phyloP scores from a whole-genome alignment of 2,113 vertebrate genomes.

The Terrapene triunguis region DNA sequence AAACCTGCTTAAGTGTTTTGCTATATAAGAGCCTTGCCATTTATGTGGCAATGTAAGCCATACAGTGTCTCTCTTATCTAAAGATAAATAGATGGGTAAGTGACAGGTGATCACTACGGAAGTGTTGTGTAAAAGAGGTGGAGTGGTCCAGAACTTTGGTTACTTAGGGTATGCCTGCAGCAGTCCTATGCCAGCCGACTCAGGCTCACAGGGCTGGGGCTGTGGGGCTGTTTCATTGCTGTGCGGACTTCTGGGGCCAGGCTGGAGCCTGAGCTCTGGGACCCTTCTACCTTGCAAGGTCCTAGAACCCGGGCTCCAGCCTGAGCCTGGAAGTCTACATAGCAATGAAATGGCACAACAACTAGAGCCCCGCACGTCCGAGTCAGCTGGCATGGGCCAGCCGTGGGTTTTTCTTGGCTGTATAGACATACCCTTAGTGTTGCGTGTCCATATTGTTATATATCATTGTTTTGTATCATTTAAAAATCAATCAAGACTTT shows the following conservation, averaged over 20 bases:
- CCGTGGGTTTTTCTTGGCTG: no score
- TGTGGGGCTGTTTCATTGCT: not conserved
- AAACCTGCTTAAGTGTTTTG: not conserved
- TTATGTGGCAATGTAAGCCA: not conserved
- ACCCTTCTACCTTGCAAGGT: not conserved
- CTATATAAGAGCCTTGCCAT: not conserved
- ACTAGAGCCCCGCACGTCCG: no score
- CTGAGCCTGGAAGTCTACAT: not conserved
- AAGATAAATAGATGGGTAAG: not conserved
- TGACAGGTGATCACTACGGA: not conserved
- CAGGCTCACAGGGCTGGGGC: not conserved
- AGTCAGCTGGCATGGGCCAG: no score
- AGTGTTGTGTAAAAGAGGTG: not conserved
- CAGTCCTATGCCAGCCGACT: not conserved
- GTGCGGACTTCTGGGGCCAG: not conserved
- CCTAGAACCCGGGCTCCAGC: not conserved
- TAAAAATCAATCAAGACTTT: not conserved
- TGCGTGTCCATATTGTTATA: not conserved
- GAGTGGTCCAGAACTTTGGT: rapidly evolving
- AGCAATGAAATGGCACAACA: no score
- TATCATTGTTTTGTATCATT: rapidly evolving
- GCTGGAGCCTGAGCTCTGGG: not conserved
- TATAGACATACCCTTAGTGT: not conserved
- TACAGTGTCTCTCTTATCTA: not conserved
- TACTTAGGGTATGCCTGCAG: not conserved